A percentile compares a stretch with the other conserved stretches of the same genome.
Conservation (phyloP, 2,888 invertebrate genomes). For the Mamestra brassicae region DNA sequence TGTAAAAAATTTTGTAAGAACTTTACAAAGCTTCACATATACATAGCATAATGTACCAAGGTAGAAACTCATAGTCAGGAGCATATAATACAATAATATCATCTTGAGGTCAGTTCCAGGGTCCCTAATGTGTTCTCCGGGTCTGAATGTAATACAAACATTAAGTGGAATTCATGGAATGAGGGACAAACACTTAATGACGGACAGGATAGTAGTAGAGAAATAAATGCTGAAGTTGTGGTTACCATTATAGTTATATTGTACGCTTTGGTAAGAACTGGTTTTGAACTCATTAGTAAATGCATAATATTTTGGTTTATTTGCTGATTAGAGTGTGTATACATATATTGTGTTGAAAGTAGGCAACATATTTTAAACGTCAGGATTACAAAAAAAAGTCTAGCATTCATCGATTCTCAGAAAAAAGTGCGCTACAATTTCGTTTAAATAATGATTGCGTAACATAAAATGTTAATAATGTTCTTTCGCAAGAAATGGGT, state of each 20-base stretch:
- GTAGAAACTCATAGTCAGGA: slow-evolving; percentile 11
- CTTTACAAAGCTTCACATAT: neutral
- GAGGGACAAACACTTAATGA: slow-evolving; percentile 29
- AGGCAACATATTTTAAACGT: too few species aligned
- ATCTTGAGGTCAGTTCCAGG: slow-evolving; percentile 32
- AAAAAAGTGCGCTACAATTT: too few species aligned
- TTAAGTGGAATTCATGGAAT: slow-evolving; percentile 36
- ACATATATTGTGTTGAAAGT: too few species aligned
- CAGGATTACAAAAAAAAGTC: too few species aligned
- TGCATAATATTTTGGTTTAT: neutral
- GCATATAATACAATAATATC: neutral
- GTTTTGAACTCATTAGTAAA: slow-evolving; percentile 15
- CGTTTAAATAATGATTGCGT: too few species aligned
- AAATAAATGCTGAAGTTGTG: slow-evolving; percentile 11
- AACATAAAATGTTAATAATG: too few species aligned
- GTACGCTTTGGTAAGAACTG: neutral
- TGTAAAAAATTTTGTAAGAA: neutral
- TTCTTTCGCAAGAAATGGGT: too few species aligned
- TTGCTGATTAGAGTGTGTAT: neutral
- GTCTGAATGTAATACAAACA: slow-evolving; percentile 34
- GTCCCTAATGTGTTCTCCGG: slow-evolving; percentile 39
- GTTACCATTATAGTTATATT: neutral
- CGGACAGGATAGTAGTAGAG: slow-evolving; percentile 6
- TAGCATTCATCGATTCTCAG: too few species aligned
- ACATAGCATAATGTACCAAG: too few species aligned